A percentile compares a stretch with the other conserved stretches of the same genome.
phyloP scores from a whole-genome alignment of 1,140 invertebrate species.

The Gerris buenoi region DNA sequence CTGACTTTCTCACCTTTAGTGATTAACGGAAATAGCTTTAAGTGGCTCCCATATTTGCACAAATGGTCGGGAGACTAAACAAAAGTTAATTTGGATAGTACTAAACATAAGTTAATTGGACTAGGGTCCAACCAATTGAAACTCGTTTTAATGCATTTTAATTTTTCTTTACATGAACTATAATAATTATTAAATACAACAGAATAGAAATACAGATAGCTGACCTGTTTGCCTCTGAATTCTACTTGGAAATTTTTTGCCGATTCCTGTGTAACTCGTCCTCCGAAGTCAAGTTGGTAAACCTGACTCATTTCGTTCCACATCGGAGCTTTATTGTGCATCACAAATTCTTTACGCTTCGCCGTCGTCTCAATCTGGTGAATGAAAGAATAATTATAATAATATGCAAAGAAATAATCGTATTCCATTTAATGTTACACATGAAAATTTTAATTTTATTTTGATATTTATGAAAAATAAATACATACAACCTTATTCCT shows the following conservation, averaged over 20 bases:
- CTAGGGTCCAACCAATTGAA: too few species aligned
- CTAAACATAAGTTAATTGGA: too few species aligned
- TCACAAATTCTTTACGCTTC: slow-evolving; percentile 61
- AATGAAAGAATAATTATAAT: background rate
- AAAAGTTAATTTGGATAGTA: too few species aligned
- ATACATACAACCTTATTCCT: slow-evolving; percentile 62
- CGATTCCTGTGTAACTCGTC: slow-evolving; percentile 94
- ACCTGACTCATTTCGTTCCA: slow-evolving; percentile 99
- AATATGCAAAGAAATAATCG: background rate
- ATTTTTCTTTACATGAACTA: too few species aligned
- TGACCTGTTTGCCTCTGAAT: slow-evolving; percentile 87
- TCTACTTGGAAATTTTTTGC: slow-evolving; percentile 99
- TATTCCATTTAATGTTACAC: background rate
- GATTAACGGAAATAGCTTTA: too few species aligned
- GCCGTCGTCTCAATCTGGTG: slow-evolving; percentile 20
- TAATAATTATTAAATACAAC: too few species aligned
- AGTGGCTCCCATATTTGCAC: too few species aligned
- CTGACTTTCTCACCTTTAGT: too few species aligned
- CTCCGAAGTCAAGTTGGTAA: slow-evolving; percentile 98
- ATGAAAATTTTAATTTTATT: slow-evolving; percentile 4
- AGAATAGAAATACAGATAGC: too few species aligned
- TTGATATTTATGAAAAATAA: background rate
- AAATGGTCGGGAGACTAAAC: too few species aligned
- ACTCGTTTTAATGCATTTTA: too few species aligned
- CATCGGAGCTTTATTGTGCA: slow-evolving; percentile 98